Percentiles rank a stretch among this genome's conserved stretches.
Conservation (phyloP, 1,140 invertebrate genomes). For the Lepidurus packardi region DNA sequence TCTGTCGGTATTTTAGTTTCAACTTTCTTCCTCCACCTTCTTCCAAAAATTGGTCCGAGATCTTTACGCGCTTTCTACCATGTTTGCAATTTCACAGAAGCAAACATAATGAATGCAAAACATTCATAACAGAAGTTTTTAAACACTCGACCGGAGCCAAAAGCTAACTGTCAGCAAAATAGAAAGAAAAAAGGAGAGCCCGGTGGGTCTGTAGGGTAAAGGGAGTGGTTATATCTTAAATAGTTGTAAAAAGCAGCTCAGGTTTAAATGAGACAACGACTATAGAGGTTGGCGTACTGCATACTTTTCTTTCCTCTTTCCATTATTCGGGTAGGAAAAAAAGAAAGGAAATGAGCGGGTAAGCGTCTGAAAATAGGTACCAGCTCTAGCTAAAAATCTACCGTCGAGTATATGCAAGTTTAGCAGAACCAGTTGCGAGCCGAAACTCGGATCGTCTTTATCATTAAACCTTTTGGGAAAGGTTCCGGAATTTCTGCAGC, state of each 20-base stretch:
- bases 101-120: too few relatives aligned
- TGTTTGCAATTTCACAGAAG: too few relatives aligned
- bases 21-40: too few relatives aligned
- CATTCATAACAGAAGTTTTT: too few relatives aligned
- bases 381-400: constrained; percentile 9
- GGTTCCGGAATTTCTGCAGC: background rate
- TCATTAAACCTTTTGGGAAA: background rate
- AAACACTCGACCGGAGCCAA: too few relatives aligned
- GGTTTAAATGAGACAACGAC: constrained; percentile 1
- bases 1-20: too few relatives aligned
- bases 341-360: background rate
- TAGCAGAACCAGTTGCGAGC: background rate
- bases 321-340: constrained; percentile 9
- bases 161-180: too few relatives aligned
- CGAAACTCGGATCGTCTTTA: constrained; percentile 18
- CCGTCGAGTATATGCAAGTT: background rate
- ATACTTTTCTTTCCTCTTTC: background rate
- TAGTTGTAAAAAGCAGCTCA: background rate
- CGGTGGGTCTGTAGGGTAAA: too few relatives aligned
- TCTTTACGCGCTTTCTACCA: too few relatives aligned
- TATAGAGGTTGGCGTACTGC: background rate
- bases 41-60: too few relatives aligned
- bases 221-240: too few relatives aligned
- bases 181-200: too few relatives aligned
- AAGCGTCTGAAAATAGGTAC: constrained; percentile 8